Evolutionary conservation across 1,140 invertebrate species (phyloP), one percentile per base, ranked within the genome.

Genomic region (Euura lappo): DNA sequence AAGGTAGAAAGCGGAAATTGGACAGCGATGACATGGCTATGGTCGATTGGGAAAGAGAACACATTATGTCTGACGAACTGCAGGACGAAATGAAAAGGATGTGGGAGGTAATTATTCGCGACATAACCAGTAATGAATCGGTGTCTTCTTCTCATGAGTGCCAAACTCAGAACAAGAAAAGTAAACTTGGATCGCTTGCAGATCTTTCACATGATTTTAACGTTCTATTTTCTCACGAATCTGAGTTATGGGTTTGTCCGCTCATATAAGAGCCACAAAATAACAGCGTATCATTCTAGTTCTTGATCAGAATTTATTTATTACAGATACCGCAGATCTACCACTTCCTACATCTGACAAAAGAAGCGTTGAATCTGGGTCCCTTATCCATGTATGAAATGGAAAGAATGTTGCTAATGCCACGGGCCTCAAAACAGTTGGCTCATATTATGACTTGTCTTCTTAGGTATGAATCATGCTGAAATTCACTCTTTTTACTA

Each of bases 331-430:
- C 86, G 71, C 86, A 91, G 79, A 90, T 92, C 75, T 91, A 88
- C 28, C 88, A 90, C 71, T 92, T 92, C 78, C 81, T 92, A 11
- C 88, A 88, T 74, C 79, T 92, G 68, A 87, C 89, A 64, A 89
- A 88, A 77, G 86, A 89, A 71, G 85, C 84, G 28, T 73, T 88
- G 0, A 83, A 86, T 66, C 77, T 87, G 72, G 75, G 87, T 88
- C 69, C 88, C 84, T 85, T 92, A 42, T 86, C 90, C 1, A 89
- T 91, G 81, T 92, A 89, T 73, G 91, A 92, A 78, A 82, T 92
- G 47, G 91, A 92, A 80, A 86, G 91, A 45, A 90, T 90, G 85
- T 81, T 92, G 8, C 76, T 90, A n/a, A 89, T 92, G 80, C 89
- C 91, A 13, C 84, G 87, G 75, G 89, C 90, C 66, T 91, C 90